Base-by-base conservation (phyloP, 2,113 vertebrate genomes). In the Sinocyclocheilus maitianheensis region DNA sequence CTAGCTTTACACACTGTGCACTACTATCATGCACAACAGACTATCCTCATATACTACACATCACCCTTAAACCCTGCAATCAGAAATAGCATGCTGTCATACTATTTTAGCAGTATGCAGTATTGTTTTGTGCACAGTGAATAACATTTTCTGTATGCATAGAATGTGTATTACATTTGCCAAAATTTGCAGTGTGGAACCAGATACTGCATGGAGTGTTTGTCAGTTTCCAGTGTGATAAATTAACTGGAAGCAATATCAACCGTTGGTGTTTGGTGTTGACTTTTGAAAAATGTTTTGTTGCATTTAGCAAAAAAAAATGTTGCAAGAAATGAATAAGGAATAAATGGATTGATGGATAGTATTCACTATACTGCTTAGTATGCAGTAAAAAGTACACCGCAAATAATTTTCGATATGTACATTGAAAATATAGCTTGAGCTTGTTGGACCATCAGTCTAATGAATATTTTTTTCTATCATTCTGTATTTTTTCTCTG, bases 1-100 rank as follows among this genome's bases (percentile, higher is more conserved):
- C 55, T 24, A 79, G 77, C 37, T 81, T 81, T 7, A 63, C 53
- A 79, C 34, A 62, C 12, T 91, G 69, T 60, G 85, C 40, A 83
- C 87, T 77, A 53, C 11, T n/a, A 62, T 20, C 37, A 65, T 81
- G 51, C 1, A 10, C 48, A 77, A 55, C 26, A 51, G 6, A 55
- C 26, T 77, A 34, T 24, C 43, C n/a, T 48, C 72, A 46, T 24
- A 74, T 46, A 16, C 22, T 48, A 48, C 22, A 48, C 22, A 14
- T 24, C 74, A 48, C 74, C 40, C 13, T 48, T 76, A 43, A 74
- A 43, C 12, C 74, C 12, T 48, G n/a, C 43, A 76, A 16, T 76
- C 74, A 51, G 16, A 74, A n/a, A 74, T 74, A 12, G 20, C 71
- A 46, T 6, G 20, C 20, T 74, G 22, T 40, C 20, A 46, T 12